phyloP scores from a whole-genome alignment of 2,888 invertebrate genomes.

The Sylvicola fuscatus region DNA sequence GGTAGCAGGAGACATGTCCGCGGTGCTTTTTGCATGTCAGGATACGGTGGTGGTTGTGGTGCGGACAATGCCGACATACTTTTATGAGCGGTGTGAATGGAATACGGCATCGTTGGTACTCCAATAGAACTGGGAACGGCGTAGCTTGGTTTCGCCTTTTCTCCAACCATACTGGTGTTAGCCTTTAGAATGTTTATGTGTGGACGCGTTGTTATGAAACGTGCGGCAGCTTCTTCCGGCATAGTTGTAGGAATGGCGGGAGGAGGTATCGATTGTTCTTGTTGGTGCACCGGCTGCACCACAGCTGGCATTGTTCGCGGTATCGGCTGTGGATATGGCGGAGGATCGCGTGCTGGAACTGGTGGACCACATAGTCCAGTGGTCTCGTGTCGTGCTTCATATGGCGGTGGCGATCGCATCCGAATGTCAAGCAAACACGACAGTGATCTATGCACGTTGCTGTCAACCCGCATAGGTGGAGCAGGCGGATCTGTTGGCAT shows the following conservation, averaged over 20 bases:
- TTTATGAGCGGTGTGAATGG: conserved; percentile 38
- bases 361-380: conserved; percentile 26
- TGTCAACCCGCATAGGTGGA: conserved; percentile 48
- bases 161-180: conserved; percentile 46
- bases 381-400: conserved; percentile 41
- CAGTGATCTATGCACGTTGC: conserved; percentile 28
- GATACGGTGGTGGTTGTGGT: conserved; percentile 26
- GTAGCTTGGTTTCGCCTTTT: conserved; percentile 37
- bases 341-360: conserved; percentile 32
- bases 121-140: conserved; percentile 27
- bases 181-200: conserved; percentile 58
- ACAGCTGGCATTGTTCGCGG: conserved; percentile 4
- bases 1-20: conserved; percentile 34
- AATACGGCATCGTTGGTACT: conserved; percentile 28
- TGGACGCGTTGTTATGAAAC: conserved; percentile 56
- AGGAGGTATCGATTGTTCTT: conserved; percentile 19
- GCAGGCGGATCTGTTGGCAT: conserved; percentile 38
- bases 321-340: conserved; percentile 34
- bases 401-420: conserved; percentile 41
- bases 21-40: conserved; percentile 26
- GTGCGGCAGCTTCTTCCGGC: conserved; percentile 49
- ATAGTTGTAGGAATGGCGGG: conserved; percentile 22
- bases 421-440: conserved; percentile 23
- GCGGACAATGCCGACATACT: conserved; percentile 33
- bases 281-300: conserved; percentile 24